phyloP scores from a whole-genome alignment of 1,140 invertebrate genomes.

The Drosophila orosa region DNA sequence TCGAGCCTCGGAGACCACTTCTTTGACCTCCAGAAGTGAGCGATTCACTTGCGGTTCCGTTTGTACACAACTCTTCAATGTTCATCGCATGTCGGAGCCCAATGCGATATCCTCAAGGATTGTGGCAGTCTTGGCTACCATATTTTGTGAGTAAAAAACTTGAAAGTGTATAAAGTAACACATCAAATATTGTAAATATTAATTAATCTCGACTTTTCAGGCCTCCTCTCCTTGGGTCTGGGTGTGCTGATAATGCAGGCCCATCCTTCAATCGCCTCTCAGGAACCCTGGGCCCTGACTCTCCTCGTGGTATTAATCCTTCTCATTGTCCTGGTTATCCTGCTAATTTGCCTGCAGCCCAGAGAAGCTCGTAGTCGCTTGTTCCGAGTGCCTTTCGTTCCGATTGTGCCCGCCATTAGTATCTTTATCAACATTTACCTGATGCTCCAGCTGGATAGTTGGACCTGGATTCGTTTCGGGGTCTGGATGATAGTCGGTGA shows the following conservation, averaged over 20 bases:
- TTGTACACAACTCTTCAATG: constrained; percentile 69
- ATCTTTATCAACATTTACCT: constrained; percentile 90
- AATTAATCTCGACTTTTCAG: constrained; percentile 11
- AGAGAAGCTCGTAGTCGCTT: constrained; percentile 54
- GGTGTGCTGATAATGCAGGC: constrained; percentile 78
- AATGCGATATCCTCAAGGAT: constrained; percentile 66
- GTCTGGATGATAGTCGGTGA: constrained; percentile 89
- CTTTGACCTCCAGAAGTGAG: constrained; percentile 54
- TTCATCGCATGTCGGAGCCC: constrained; percentile 54
- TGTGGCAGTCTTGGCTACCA: constrained; percentile 58
- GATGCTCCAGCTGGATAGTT: constrained; percentile 88
- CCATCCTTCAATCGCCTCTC: constrained; percentile 44
- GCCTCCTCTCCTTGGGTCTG: constrained; percentile 62
- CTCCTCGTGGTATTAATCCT: constrained; percentile 56
- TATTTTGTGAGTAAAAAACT: constrained; percentile 64
- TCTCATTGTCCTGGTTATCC: constrained; percentile 55
- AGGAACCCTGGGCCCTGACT: constrained; percentile 64
- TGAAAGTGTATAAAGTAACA: too few species aligned
- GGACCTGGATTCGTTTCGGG: constrained; percentile 90
- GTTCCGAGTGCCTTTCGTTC: constrained; percentile 89
- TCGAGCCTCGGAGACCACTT: constrained; percentile 52
- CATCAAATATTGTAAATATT: too few species aligned
- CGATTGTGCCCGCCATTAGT: constrained; percentile 88
- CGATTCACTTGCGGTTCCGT: constrained; percentile 59
- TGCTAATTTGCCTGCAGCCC: constrained; percentile 73